Evolutionary conservation across 2,888 invertebrate genomes (phyloP).

Genomic region (Sussaba pulchella): DNA sequence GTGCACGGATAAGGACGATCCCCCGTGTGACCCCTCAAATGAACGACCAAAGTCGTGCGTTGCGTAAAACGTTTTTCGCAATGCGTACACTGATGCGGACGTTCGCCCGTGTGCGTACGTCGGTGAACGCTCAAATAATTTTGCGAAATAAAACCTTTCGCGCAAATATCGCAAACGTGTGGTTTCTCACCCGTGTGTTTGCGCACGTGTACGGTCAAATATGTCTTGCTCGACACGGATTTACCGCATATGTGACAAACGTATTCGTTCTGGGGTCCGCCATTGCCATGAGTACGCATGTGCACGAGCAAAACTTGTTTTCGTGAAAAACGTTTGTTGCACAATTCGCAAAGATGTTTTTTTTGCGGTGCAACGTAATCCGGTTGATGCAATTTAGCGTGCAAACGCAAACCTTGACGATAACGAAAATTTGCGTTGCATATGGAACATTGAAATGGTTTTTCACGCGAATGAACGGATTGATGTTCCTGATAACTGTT

Average conservation of each 20-base stretch:
- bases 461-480: conserved; percentile 77
- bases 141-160: conserved; percentile 82
- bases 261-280: conserved; percentile 84
- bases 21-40: conserved; percentile 82
- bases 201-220: conserved; percentile 87
- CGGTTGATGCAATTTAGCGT: conserved; percentile 82
- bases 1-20: conserved; percentile 82
- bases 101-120: conserved; percentile 82
- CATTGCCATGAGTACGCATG: conserved; percentile 81
- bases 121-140: conserved; percentile 83
- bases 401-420: conserved; percentile 80
- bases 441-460: conserved; percentile 81
- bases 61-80: conserved; percentile 83
- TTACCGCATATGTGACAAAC: conserved; percentile 88
- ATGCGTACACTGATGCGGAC: conserved; percentile 82
- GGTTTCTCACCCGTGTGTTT: conserved; percentile 88
- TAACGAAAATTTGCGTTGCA: conserved; percentile 83
- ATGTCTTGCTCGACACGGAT: conserved; percentile 86
- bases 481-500: conserved; percentile 80
- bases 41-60: conserved; percentile 82
- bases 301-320: conserved; percentile 82
- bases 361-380: conserved; percentile 83
- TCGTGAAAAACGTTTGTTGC: conserved; percentile 82
- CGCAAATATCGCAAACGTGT: conserved; percentile 85
- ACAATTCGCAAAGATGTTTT: conserved; percentile 82